Conservation (phyloP, 2,888 invertebrate genomes). For the Lapara coniferarum region DNA sequence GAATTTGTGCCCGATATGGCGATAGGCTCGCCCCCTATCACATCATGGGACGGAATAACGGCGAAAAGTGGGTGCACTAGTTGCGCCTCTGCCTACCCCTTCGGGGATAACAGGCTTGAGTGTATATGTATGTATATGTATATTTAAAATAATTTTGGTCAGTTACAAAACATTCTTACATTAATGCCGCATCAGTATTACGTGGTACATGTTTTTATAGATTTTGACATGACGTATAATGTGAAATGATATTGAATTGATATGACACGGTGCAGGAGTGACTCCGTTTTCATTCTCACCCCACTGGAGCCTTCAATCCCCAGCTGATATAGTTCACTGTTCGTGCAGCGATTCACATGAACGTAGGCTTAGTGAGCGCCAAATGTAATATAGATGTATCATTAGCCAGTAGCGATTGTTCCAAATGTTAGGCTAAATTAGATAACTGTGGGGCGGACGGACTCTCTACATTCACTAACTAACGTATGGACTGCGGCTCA, state of each 20-base stretch:
- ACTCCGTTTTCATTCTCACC: conserved; percentile 30
- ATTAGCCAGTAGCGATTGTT: conserved; percentile 81
- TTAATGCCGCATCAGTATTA: conserved; percentile 29
- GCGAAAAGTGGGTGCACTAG: no score
- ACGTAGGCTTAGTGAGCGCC: conserved; percentile 79
- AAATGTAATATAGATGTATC: conserved; percentile 81
- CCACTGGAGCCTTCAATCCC: conserved; percentile 31
- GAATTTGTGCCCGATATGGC: no score
- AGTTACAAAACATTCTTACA: neutral
- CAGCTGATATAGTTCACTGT: conserved; percentile 47
- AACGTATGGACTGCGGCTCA: neutral
- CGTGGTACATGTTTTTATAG: neutral
- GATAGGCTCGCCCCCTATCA: no score
- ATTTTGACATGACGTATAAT: neutral
- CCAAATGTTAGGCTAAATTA: conserved; percentile 81
- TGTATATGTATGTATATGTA: no score
- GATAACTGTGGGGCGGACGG: conserved; percentile 53
- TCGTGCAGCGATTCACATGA: conserved; percentile 67
- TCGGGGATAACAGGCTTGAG: no score
- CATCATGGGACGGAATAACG: no score
- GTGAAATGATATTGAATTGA: conserved; percentile 2
- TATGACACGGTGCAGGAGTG: neutral
- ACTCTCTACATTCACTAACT: conserved; percentile 18
- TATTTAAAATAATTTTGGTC: neutral
- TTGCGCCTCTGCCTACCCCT: no score